A percentile compares a stretch with the other conserved stretches of the same genome.
These are phyloP conservation scores for Sebastes iracundus DNA, from an alignment of 2,797 vertebrate genomes.

Conservation along the genomic window DNA sequence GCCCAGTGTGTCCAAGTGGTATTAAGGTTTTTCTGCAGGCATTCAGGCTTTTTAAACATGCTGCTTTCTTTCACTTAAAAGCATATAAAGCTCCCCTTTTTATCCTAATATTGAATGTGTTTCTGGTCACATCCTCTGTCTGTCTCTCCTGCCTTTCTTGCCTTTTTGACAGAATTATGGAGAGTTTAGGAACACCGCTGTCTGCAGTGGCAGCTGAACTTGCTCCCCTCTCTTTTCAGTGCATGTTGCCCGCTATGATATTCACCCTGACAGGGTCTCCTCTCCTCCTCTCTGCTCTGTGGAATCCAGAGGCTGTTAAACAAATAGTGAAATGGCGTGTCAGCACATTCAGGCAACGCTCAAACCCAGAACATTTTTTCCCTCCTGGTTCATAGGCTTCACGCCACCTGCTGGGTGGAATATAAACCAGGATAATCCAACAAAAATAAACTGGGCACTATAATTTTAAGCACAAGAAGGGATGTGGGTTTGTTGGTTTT, in stretches of 20 bases:
- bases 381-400: conserved; percentile 22
- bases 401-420: conserved; percentile 76
- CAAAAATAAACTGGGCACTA: conserved; percentile 8
- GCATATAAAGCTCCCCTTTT: not conserved
- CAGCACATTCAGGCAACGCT: conserved; percentile 78
- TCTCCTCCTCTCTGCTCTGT: conserved; percentile 71
- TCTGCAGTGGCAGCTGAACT: conserved; percentile 43
- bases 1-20: not conserved
- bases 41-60: not conserved
- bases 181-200: conserved; percentile 18
- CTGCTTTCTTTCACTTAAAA: not conserved
- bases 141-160: not conserved
- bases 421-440: conserved; percentile 46
- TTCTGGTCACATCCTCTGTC: not conserved
- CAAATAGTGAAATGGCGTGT: conserved; percentile 78
- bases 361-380: conserved; percentile 54
- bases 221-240: conserved; percentile 33
- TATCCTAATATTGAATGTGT: not conserved
- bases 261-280: conserved; percentile 58
- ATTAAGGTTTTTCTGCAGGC: not conserved
- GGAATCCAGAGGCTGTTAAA: conserved; percentile 81
- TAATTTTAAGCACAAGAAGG: conserved; percentile 4
- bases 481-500: conserved; percentile 9
- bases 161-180: conserved; percentile 27
- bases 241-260: conserved; percentile 39